These are phyloP conservation scores for Lepeophtheirus nordmannii DNA, from an alignment of 2,888 invertebrate species.

Conservation along the genomic window DNA sequence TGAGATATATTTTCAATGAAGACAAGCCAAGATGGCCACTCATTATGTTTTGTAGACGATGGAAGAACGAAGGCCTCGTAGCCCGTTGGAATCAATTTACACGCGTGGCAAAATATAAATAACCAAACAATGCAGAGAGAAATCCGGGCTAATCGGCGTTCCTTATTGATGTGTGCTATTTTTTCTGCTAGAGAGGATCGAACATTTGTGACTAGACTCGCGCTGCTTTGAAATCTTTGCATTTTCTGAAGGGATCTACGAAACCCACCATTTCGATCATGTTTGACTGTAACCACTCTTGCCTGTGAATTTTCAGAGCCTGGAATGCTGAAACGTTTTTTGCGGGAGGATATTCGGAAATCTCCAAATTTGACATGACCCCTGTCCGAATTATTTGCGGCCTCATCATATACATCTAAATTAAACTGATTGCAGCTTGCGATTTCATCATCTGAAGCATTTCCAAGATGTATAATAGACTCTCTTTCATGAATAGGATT, in stretches of 20 bases:
- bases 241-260: not conserved
- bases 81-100: constrained; percentile 11
- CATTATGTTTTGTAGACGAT: not conserved
- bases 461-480: not conserved
- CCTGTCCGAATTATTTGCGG: no score
- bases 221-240: not conserved
- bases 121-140: constrained; percentile 18
- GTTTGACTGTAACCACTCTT: not conserved
- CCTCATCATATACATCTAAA: not conserved
- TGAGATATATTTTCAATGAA: constrained; percentile 17
- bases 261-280: not conserved
- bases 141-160: not conserved
- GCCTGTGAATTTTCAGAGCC: not conserved
- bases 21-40: constrained; percentile 12
- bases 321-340: not conserved
- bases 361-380: not conserved
- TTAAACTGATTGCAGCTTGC: not conserved
- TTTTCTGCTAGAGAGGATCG: not conserved
- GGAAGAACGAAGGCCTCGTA: not conserved
- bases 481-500: not conserved
- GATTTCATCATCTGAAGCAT: not conserved
- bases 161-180: constrained; percentile 5
- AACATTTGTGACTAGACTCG: not conserved
- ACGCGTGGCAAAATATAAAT: constrained; percentile 17
- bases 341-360: not conserved